Conservation (phyloP, 1,140 invertebrate species). For the Pseudomyrmex flavicornis region DNA sequence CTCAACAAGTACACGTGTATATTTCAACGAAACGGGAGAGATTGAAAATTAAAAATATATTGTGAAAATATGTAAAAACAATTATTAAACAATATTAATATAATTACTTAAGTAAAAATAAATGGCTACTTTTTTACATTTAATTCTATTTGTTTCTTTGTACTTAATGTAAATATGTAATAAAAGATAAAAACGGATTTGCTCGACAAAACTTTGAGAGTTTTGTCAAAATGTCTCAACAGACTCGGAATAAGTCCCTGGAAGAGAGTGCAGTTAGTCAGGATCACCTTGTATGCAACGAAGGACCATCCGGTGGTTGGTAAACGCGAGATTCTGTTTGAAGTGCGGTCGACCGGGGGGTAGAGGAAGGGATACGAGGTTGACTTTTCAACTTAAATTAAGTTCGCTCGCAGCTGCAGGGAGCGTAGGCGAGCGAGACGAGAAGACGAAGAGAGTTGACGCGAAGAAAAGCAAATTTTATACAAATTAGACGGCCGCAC, state of each 20-base stretch:
- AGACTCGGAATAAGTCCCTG: neutral
- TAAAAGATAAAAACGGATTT: neutral
- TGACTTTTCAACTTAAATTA: slow-evolving; percentile 79
- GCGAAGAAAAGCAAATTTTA: slow-evolving; percentile 74
- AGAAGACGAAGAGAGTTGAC: neutral
- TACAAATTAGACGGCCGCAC: slow-evolving; percentile 71
- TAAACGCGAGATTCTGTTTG: slow-evolving; percentile 62
- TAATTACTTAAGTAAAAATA: too few species aligned
- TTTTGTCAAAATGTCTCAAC: neutral
- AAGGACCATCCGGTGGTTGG: slow-evolving; percentile 15
- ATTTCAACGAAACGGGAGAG: neutral
- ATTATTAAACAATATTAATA: too few species aligned
- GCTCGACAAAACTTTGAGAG: neutral
- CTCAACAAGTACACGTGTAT: too few species aligned
- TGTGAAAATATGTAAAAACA: too few species aligned
- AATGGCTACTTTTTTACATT: too few species aligned
- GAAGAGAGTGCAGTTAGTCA: neutral
- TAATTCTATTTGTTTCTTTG: too few species aligned
- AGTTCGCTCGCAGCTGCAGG: slow-evolving; percentile 63
- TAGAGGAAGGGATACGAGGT: slow-evolving; percentile 39
- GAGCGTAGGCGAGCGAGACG: neutral
- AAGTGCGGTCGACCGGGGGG: slow-evolving; percentile 49
- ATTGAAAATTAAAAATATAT: too few species aligned
- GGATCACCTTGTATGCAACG: slow-evolving; percentile 6
- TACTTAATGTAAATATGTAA: neutral